These are phyloP conservation scores for Platalea minor DNA, from an alignment of 2,797 vertebrate genomes.

Conservation along the genomic window DNA sequence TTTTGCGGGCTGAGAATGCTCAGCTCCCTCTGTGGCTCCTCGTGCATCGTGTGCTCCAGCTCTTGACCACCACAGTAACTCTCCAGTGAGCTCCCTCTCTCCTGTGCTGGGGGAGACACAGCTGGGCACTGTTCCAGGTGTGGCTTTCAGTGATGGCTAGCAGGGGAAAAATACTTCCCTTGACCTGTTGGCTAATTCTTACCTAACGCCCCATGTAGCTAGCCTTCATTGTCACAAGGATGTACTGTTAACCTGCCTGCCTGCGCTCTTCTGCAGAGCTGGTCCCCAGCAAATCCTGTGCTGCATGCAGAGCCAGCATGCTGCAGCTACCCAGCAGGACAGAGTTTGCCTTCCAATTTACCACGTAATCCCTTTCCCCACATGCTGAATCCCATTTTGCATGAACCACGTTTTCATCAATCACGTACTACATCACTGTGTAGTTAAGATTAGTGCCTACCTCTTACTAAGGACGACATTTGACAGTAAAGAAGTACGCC, in stretches of 20 bases:
- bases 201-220: neutral
- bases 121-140: neutral
- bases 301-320: accelerated
- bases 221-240: neutral
- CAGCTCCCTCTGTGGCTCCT: neutral
- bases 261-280: neutral
- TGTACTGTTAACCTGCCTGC: neutral
- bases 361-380: neutral
- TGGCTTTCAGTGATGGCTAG: neutral
- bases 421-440: accelerated
- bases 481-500: neutral
- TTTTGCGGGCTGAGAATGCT: neutral
- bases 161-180: neutral
- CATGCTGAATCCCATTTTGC: neutral
- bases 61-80: accelerated
- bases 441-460: neutral
- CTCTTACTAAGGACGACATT: neutral
- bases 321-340: neutral
- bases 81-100: neutral
- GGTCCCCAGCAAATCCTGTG: neutral
- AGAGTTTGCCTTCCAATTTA: neutral
- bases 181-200: neutral
- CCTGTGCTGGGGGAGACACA: neutral
- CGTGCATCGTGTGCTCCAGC: accelerated
- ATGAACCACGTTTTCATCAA: neutral